Conservation (phyloP, 2,888 invertebrate genomes). For the Eretmocerus hayati region DNA sequence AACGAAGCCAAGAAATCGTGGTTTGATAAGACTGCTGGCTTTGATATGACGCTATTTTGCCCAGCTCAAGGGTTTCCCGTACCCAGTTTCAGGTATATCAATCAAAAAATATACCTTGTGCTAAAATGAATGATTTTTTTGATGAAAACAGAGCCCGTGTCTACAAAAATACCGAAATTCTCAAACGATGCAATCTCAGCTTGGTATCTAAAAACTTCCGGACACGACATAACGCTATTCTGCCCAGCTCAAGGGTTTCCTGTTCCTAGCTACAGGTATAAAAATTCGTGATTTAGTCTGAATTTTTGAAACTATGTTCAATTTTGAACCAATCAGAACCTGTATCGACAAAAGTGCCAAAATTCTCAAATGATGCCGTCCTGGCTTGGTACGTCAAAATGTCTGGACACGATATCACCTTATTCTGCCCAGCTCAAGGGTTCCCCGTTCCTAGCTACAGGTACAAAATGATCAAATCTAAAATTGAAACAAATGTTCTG, state of each 20-base stretch:
- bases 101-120: too few species aligned
- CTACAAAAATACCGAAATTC: slow-evolving; percentile 61
- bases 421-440: slow-evolving; percentile 67
- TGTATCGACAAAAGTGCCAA: slow-evolving; percentile 53
- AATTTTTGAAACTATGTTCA: not conserved
- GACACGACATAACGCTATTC: slow-evolving; percentile 60
- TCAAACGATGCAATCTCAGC: slow-evolving; percentile 61
- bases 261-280: slow-evolving; percentile 64
- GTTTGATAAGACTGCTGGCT: slow-evolving; percentile 58
- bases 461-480: slow-evolving; percentile 45
- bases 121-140: not conserved
- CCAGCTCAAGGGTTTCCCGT: slow-evolving; percentile 55
- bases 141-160: slow-evolving; percentile 49
- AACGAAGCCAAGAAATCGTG: slow-evolving; percentile 46
- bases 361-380: slow-evolving; percentile 41
- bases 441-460: slow-evolving; percentile 66
- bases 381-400: slow-evolving; percentile 57
- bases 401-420: slow-evolving; percentile 57
- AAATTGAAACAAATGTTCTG: not conserved
- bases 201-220: slow-evolving; percentile 59
- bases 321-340: slow-evolving; percentile 48
- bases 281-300: slow-evolving; percentile 39
- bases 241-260: slow-evolving; percentile 70
- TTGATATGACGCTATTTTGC: slow-evolving; percentile 56
- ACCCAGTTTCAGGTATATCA: slow-evolving; percentile 51